Conservation (phyloP, 2,888 invertebrate genomes). For the Mythimna pallens region DNA sequence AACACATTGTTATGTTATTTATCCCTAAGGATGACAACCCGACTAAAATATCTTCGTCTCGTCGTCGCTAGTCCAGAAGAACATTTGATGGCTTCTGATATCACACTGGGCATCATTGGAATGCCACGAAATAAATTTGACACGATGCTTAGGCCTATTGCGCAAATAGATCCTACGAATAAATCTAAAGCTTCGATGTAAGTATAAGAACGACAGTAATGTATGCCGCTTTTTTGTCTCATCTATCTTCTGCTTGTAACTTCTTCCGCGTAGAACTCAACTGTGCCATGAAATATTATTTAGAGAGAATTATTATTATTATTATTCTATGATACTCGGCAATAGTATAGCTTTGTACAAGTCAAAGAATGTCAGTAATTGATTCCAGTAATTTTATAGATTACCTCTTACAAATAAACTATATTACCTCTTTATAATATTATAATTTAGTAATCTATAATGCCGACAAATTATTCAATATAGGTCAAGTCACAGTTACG, state of each 20-base stretch:
- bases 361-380: background rate
- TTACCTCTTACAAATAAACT: too few species aligned
- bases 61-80: slow-evolving; percentile 91
- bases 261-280: background rate
- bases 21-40: slow-evolving; percentile 72
- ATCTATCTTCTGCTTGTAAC: background rate
- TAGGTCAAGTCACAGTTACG: slow-evolving; percentile 9
- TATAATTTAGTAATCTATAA: too few species aligned
- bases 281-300: background rate
- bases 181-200: slow-evolving; percentile 80
- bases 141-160: slow-evolving; percentile 87
- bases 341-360: background rate
- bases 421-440: background rate
- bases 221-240: background rate
- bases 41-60: slow-evolving; percentile 88
- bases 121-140: slow-evolving; percentile 89
- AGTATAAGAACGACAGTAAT: slow-evolving; percentile 39
- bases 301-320: background rate
- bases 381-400: too few species aligned
- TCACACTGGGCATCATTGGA: slow-evolving; percentile 92
- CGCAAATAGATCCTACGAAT: slow-evolving; percentile 54
- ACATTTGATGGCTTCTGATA: slow-evolving; percentile 77
- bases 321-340: background rate
- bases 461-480: background rate
- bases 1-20: slow-evolving; percentile 16